These are phyloP conservation scores for Anthophora plumipes DNA, from an alignment of 2,888 invertebrate species.

Conservation along the genomic window DNA sequence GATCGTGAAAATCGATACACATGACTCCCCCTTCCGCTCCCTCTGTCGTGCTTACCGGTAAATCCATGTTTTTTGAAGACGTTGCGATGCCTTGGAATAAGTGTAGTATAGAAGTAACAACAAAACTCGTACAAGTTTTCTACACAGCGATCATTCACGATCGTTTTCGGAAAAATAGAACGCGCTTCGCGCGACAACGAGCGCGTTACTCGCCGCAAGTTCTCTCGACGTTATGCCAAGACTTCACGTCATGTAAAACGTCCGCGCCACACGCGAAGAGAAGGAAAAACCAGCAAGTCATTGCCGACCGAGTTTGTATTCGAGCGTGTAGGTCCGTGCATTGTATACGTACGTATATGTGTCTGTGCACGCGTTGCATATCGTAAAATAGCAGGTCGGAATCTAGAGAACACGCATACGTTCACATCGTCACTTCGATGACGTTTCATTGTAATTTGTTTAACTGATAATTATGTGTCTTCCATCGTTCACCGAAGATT, in stretches of 20 bases:
- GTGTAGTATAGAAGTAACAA: no score
- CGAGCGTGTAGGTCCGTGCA: neutral
- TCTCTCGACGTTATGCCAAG: slow-evolving; percentile 8
- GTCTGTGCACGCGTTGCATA: neutral
- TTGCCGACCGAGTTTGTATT: slow-evolving; percentile 8
- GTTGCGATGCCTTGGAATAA: neutral
- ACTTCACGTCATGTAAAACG: slow-evolving; percentile 1
- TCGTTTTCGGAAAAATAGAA: neutral
- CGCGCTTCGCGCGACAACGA: neutral
- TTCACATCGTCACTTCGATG: neutral
- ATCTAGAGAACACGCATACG: neutral
- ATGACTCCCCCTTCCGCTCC: no score
- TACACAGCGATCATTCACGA: neutral
- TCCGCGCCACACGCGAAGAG: slow-evolving; percentile 10
- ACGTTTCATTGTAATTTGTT: slow-evolving; percentile 9
- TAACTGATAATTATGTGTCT: neutral
- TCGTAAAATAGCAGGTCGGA: neutral
- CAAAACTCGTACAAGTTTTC: neutral
- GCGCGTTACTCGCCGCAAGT: neutral
- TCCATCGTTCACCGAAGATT: neutral
- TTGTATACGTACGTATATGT: neutral
- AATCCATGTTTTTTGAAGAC: slow-evolving; percentile 54
- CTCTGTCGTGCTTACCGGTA: slow-evolving; percentile 64
- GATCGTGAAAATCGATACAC: neutral
- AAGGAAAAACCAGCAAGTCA: slow-evolving; percentile 62